Percentiles rank a stretch among this genome's conserved stretches.
Conservation (phyloP, 2,113 vertebrate genomes). For the Apteryx mantelli region DNA sequence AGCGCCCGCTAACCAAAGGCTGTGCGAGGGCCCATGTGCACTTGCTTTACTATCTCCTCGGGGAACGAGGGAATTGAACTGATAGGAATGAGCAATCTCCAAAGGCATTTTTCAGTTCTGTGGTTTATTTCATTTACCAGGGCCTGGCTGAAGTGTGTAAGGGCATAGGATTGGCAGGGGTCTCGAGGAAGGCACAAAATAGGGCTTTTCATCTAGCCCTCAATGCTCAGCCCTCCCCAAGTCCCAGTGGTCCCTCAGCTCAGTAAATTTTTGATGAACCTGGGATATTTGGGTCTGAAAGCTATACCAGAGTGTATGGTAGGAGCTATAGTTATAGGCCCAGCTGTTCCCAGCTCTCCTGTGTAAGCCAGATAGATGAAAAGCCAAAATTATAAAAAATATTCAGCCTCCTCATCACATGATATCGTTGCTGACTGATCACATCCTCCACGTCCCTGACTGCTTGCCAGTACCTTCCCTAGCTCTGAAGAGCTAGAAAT, state of each 20-base stretch:
- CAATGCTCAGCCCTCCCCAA: too few relatives aligned
- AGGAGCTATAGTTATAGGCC: neutral
- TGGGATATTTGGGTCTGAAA: neutral
- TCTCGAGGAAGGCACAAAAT: fast-evolving
- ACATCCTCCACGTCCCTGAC: fast-evolving
- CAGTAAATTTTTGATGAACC: neutral
- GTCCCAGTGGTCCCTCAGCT: neutral
- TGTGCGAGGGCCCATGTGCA: fast-evolving
- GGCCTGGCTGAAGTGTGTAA: fast-evolving
- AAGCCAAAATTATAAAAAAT: neutral
- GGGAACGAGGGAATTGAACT: neutral
- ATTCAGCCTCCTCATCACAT: too few relatives aligned
- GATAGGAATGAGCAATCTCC: fast-evolving
- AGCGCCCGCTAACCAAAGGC: neutral
- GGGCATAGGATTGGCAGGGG: fast-evolving
- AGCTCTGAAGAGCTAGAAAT: neutral
- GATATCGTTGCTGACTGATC: neutral
- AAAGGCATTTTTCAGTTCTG: fast-evolving
- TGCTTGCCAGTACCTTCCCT: neutral
- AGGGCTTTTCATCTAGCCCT: fast-evolving
- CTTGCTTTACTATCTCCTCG: neutral
- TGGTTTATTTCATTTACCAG: fast-evolving
- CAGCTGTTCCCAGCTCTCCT: fast-evolving
- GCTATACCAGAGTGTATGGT: neutral
- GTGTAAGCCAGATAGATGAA: fast-evolving